These are phyloP conservation scores for Pseudochaenichthys georgianus DNA, from an alignment of 2,797 vertebrate genomes.

Conservation along the genomic window DNA sequence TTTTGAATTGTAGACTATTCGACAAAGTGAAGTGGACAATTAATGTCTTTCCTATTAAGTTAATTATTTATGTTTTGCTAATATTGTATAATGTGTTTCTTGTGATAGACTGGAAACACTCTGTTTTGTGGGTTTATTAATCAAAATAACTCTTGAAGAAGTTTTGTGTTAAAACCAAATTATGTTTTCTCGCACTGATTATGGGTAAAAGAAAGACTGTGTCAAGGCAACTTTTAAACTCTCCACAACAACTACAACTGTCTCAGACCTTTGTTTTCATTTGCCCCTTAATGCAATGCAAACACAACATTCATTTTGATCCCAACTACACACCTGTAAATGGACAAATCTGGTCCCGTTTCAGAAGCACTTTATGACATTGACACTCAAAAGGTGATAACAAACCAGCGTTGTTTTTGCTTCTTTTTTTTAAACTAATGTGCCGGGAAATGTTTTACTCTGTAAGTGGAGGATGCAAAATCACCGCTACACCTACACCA, in stretches of 20 bases:
- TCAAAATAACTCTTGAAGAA: not conserved
- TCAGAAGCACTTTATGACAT: too few relatives aligned
- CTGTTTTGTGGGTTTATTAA: not conserved
- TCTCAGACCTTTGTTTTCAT: not conserved
- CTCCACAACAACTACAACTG: not conserved
- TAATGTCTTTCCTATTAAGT: conserved; percentile 17
- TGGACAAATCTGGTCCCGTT: too few relatives aligned
- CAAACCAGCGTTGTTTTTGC: too few relatives aligned
- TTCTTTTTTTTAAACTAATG: not conserved
- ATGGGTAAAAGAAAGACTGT: not conserved
- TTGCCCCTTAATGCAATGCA: not conserved
- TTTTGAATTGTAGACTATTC: not conserved
- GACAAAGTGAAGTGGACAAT: conserved; percentile 15
- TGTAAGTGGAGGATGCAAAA: conserved; percentile 65
- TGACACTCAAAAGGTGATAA: too few relatives aligned
- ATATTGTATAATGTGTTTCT: conserved; percentile 4
- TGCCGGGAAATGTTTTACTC: not conserved
- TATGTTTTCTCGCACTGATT: not conserved
- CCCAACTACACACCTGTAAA: too few relatives aligned
- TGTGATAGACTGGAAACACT: conserved; percentile 15
- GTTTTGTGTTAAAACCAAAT: not conserved
- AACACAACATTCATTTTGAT: too few relatives aligned
- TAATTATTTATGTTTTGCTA: conserved; percentile 59
- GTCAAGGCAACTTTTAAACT: not conserved
- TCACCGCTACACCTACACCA: not conserved